A percentile compares a stretch with the other conserved stretches of the same genome.
These are phyloP conservation scores for Trachurus trachurus DNA, from an alignment of 2,797 vertebrate species.

Conservation along the genomic window DNA sequence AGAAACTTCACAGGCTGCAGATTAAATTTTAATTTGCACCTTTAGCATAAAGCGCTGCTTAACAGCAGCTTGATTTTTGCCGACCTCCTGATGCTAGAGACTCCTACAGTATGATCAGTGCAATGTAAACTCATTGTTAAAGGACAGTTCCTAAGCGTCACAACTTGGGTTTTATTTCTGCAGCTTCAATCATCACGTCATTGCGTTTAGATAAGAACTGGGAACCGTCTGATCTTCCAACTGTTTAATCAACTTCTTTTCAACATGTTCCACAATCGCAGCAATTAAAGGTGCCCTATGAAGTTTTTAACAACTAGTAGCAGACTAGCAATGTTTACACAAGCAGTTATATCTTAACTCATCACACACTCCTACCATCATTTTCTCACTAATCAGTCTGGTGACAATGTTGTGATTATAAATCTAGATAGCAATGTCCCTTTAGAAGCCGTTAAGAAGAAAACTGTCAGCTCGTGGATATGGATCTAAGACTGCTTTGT, in stretches of 20 bases:
- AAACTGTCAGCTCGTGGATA: neutral
- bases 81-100: neutral
- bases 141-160: neutral
- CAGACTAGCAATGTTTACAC: neutral
- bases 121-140: neutral
- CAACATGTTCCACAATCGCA: neutral
- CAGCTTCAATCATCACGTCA: neutral
- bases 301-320: neutral
- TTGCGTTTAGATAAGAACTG: neutral
- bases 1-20: neutral
- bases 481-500: neutral
- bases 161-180: neutral
- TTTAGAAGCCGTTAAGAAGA: neutral
- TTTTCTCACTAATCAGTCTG: neutral
- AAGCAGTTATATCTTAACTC: neutral
- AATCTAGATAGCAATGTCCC: neutral
- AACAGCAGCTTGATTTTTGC: neutral
- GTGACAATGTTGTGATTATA: neutral
- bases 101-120: neutral
- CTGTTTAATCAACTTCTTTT: too few species aligned
- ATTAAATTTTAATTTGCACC: neutral
- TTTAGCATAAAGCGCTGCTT: neutral
- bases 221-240: neutral
- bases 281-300: neutral
- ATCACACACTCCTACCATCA: neutral